Evolutionary conservation across 2,113 vertebrate species (phyloP).

Genomic region (Caloenas nicobarica): DNA sequence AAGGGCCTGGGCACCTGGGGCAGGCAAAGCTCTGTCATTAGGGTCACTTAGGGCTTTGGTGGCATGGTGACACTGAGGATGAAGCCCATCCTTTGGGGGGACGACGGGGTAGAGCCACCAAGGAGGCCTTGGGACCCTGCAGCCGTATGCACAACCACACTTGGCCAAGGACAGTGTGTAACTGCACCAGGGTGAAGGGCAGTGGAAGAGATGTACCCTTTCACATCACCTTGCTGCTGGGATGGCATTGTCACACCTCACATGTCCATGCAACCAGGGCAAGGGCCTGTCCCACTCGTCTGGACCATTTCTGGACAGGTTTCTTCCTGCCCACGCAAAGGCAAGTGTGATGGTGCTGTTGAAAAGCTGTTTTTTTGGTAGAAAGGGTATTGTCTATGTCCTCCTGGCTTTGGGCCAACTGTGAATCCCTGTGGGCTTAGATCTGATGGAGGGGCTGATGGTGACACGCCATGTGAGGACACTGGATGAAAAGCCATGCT

Average conservation of each 20-base stretch:
- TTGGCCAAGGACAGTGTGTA: neutral
- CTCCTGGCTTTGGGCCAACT: neutral
- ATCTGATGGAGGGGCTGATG: fast-evolving
- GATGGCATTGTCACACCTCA: neutral
- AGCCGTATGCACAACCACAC: fast-evolving
- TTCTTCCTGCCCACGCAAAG: neutral
- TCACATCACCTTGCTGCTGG: neutral
- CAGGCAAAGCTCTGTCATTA: neutral
- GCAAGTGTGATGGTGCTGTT: too few relatives aligned
- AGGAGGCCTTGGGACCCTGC: neutral
- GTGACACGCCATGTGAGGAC: neutral
- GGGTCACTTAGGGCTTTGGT: neutral
- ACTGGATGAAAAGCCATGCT: fast-evolving
- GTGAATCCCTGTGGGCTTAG: neutral
- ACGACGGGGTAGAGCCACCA: neutral
- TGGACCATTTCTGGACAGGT: neutral
- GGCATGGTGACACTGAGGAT: neutral
- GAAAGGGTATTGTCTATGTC: neutral
- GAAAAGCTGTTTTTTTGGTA: neutral
- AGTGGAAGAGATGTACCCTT: neutral
- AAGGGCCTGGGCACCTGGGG: neutral
- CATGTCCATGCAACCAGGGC: neutral
- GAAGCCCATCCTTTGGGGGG: neutral
- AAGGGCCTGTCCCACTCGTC: neutral
- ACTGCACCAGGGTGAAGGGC: neutral